These are phyloP conservation scores for Halcyon leucocephala DNA, from an alignment of 2,797 vertebrate species.

Conservation along the genomic window DNA sequence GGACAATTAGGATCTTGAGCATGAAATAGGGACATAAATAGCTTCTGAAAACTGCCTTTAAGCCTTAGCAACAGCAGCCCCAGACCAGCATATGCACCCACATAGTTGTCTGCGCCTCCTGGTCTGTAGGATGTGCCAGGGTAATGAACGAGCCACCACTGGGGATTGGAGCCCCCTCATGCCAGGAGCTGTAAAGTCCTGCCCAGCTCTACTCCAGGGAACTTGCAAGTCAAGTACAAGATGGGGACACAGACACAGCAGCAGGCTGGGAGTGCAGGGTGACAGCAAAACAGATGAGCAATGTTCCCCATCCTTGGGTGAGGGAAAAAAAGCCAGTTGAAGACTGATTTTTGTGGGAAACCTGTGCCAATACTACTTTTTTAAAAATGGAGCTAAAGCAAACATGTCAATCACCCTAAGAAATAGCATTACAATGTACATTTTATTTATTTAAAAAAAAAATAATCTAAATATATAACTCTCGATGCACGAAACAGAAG, in stretches of 20 bases:
- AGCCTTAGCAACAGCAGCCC: neutral
- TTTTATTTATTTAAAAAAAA: neutral
- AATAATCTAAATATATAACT: neutral
- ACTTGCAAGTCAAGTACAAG: neutral
- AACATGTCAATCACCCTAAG: neutral
- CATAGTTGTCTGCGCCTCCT: neutral
- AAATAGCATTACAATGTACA: neutral
- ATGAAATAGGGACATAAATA: neutral
- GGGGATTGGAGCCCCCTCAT: accelerated
- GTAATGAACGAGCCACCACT: neutral
- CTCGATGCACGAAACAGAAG: neutral
- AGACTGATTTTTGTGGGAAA: neutral
- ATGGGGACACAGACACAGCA: neutral
- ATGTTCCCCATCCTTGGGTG: neutral
- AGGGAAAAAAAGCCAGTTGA: neutral
- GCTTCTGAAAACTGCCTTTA: neutral
- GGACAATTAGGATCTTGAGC: neutral
- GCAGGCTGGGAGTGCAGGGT: neutral
- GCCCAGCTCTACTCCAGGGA: neutral
- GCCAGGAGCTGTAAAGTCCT: neutral
- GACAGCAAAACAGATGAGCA: neutral
- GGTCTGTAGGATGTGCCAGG: neutral
- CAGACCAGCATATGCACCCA: neutral
- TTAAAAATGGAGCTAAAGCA: neutral
- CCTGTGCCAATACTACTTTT: neutral